These are phyloP conservation scores for Heteropelma amictum DNA, from an alignment of 2,888 invertebrate genomes.

Conservation along the genomic window DNA sequence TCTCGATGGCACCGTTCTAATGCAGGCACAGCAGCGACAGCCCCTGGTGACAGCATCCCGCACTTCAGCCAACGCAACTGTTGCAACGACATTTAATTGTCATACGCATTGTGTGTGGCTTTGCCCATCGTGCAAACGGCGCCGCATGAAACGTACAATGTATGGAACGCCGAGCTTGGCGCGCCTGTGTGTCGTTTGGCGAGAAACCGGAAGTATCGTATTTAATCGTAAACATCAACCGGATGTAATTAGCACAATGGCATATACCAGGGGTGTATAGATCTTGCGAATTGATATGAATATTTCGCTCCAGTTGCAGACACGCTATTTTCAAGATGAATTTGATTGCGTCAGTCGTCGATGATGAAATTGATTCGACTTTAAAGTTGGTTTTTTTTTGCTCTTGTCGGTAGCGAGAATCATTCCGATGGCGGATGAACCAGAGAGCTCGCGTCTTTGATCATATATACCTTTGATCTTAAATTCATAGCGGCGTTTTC, in stretches of 20 bases:
- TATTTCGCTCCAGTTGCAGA: too few species aligned
- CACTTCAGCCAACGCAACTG: neutral
- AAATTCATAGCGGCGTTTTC: too few species aligned
- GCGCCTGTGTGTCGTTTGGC: neutral
- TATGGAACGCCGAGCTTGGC: conserved; percentile 10
- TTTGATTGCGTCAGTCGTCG: too few species aligned
- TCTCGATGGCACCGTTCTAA: conserved; percentile 32
- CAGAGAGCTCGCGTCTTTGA: too few species aligned
- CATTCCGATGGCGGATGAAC: too few species aligned
- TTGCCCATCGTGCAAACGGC: neutral
- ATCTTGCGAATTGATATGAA: neutral
- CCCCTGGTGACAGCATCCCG: conserved; percentile 1
- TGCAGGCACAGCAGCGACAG: neutral
- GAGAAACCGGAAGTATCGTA: conserved; percentile 12
- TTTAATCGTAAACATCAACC: conserved; percentile 36
- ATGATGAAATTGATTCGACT: too few species aligned
- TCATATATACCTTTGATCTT: too few species aligned
- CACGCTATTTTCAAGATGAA: too few species aligned
- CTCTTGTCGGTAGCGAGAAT: too few species aligned
- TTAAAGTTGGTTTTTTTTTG: too few species aligned
- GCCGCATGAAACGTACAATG: neutral
- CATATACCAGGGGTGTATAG: neutral
- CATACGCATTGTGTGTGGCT: conserved; percentile 11
- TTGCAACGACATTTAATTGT: conserved; percentile 39
- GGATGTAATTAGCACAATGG: neutral